Evolutionary conservation across 2,888 invertebrate species (phyloP).

Genomic region (Parnassius apollo): DNA sequence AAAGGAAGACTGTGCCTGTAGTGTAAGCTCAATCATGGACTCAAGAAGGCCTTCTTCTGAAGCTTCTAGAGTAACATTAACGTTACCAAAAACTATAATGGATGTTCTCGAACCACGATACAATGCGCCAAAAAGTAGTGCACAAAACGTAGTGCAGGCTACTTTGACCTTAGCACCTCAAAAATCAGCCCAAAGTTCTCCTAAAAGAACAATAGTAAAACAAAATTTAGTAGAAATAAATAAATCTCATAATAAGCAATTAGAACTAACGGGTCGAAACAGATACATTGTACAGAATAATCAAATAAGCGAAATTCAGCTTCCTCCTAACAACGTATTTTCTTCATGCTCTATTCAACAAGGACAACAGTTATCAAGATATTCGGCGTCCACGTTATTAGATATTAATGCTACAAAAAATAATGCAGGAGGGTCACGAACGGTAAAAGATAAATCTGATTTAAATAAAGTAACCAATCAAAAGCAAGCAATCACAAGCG

Average conservation of each 20-base stretch:
- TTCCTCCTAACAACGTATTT: constrained; percentile 68
- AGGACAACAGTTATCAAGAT: constrained; percentile 77
- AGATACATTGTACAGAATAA: constrained; percentile 78
- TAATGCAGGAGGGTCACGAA: constrained; percentile 48
- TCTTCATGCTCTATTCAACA: constrained; percentile 69
- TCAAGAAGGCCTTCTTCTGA: constrained; percentile 82
- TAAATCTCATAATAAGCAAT: constrained; percentile 68
- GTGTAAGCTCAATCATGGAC: constrained; percentile 84
- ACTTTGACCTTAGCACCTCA: constrained; percentile 84
- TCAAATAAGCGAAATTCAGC: constrained; percentile 76
- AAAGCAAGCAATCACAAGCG: constrained; percentile 69
- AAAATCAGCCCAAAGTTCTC: constrained; percentile 69
- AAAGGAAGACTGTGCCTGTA: constrained; percentile 85
- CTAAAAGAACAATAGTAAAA: constrained; percentile 71
- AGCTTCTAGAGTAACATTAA: constrained; percentile 78
- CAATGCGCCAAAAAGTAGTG: constrained; percentile 69
- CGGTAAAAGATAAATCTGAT: constrained; percentile 56
- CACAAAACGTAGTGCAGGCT: constrained; percentile 81
- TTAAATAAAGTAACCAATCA: constrained; percentile 57
- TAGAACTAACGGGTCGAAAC: constrained; percentile 73
- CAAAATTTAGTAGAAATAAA: constrained; percentile 67
- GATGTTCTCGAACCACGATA: constrained; percentile 81
- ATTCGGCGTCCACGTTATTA: constrained; percentile 82
- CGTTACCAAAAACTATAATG: constrained; percentile 75
- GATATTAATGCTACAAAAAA: constrained; percentile 66